A percentile compares a stretch with the other conserved stretches of the same genome.
These are phyloP conservation scores for Poeciliopsis gracilis DNA, from an alignment of 2,797 vertebrate species.

Conservation along the genomic window DNA sequence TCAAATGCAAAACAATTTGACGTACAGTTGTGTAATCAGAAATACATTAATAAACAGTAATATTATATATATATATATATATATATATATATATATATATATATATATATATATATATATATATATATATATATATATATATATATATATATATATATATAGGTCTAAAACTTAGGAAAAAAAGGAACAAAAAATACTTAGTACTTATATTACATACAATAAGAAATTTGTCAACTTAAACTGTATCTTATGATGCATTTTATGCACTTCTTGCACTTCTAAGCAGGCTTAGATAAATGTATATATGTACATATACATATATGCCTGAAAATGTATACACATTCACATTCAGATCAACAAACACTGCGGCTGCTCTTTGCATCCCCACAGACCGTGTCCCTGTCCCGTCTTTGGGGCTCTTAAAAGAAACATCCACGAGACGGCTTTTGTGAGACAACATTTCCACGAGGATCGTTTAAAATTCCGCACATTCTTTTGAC, in stretches of 20 bases:
- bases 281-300: too few species aligned
- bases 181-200: background rate
- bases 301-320: background rate
- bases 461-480: background rate
- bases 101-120: too few species aligned
- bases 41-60: background rate
- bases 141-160: background rate
- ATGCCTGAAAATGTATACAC: background rate
- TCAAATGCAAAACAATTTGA: background rate
- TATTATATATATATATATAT: too few species aligned
- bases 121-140: too few species aligned
- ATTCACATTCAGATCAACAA: too few species aligned
- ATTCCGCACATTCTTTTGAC: conserved; percentile 8
- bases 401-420: too few species aligned
- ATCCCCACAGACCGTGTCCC: background rate
- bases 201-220: background rate
- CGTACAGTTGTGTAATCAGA: background rate
- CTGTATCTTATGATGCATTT: background rate
- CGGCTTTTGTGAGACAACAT: background rate
- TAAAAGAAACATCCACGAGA: background rate
- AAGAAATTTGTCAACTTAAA: too few species aligned
- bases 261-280: background rate
- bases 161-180: background rate
- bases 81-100: too few species aligned
- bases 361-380: background rate